A percentile compares a stretch with the other conserved stretches of the same genome.
phyloP scores from a whole-genome alignment of 1,140 invertebrate species.

The Drosophila burlai region DNA sequence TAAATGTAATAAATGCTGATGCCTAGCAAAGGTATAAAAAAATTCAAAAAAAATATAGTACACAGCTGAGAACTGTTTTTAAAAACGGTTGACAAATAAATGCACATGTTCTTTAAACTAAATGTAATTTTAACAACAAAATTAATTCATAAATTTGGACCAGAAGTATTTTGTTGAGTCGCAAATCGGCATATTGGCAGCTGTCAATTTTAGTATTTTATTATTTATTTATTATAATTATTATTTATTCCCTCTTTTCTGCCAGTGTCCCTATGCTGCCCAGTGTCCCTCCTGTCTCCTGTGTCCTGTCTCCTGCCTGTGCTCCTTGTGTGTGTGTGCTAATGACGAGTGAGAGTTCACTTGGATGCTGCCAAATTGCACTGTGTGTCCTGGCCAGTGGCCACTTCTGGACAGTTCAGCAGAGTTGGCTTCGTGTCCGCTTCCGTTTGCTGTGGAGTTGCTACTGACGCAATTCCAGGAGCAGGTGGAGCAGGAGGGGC shows the following conservation, averaged over 20 bases:
- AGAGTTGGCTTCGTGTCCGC: slow-evolving; percentile 20
- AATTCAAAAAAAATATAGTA: no score
- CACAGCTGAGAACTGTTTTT: no score
- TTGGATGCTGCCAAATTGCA: slow-evolving; percentile 66
- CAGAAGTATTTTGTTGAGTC: no score
- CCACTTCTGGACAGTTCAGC: slow-evolving; percentile 41
- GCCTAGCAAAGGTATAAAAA: no score
- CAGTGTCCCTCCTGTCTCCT: slow-evolving; percentile 6
- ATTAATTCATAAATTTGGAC: no score
- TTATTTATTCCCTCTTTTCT: neutral
- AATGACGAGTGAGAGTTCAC: slow-evolving; percentile 74
- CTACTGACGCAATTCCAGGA: slow-evolving; percentile 25
- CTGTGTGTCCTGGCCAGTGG: slow-evolving; percentile 39
- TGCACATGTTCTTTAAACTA: no score
- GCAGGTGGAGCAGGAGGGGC: slow-evolving; percentile 12
- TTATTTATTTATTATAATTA: neutral
- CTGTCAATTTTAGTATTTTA: neutral
- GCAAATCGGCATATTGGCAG: no score
- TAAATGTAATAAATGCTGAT: no score
- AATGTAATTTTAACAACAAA: no score
- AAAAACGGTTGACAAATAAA: no score
- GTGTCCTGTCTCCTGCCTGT: neutral
- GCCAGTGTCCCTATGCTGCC: neutral
- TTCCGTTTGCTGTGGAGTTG: slow-evolving; percentile 19
- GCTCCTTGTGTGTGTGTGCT: slow-evolving; percentile 47